A percentile compares a stretch with the other conserved stretches of the same genome.
Conservation (phyloP, 2,113 vertebrate genomes). For the Limnothrissa miodon region DNA sequence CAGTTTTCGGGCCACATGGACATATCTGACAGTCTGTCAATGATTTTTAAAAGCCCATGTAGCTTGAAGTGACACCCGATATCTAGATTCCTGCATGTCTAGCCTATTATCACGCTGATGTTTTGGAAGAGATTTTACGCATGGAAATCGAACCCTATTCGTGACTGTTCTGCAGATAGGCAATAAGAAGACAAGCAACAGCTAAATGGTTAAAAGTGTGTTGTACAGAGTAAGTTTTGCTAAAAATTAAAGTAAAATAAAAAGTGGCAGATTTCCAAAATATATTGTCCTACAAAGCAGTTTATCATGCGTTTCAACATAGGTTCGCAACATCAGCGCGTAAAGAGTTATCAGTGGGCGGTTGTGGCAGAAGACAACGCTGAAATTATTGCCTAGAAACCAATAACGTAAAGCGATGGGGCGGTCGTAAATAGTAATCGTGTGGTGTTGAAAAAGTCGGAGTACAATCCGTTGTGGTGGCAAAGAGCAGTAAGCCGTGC, state of each 20-base stretch:
- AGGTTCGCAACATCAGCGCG: neutral
- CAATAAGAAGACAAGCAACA: too few species aligned
- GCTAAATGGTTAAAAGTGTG: neutral
- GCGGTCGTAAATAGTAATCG: conserved; percentile 65
- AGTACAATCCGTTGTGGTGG: conserved; percentile 67
- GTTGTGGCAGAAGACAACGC: conserved; percentile 48
- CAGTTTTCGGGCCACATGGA: conserved; percentile 35
- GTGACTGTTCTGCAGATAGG: too few species aligned
- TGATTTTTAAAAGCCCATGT: neutral
- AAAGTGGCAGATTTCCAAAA: neutral
- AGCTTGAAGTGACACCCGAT: neutral
- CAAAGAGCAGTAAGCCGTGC: conserved; percentile 55
- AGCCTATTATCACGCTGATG: neutral
- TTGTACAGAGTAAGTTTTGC: neutral
- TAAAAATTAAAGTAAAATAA: neutral
- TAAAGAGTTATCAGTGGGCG: conserved; percentile 35
- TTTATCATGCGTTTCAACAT: neutral
- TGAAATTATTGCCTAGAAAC: conserved; percentile 63
- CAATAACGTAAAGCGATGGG: conserved; percentile 59
- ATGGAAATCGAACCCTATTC: neutral
- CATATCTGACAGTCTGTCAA: conserved; percentile 21
- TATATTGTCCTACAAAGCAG: neutral
- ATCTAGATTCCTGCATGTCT: neutral
- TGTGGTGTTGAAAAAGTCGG: conserved; percentile 66
- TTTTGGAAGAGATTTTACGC: neutral